Evolutionary conservation across 1,140 invertebrate genomes (phyloP), one percentile per base, ranked within the genome.

Genomic region (Luehdorfia chinensis): DNA sequence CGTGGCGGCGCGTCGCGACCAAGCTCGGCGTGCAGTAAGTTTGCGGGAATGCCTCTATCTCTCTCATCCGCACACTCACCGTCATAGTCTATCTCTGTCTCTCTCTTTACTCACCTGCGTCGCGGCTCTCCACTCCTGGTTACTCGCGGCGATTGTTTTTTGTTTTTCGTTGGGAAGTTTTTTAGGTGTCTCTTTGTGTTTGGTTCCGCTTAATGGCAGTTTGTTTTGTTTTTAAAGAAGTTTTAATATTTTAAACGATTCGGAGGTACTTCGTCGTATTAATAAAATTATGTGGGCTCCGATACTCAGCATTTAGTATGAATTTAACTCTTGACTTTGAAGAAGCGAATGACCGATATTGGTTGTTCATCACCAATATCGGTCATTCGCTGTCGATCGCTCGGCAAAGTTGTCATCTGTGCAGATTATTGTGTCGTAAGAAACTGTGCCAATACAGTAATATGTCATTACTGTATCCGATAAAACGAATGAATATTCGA

Each of bases 21-120:
- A 96, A 95, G 88, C 92, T 96, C 69, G 94, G 94, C 92, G 94
- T 96, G 89, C 95, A 95, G 94, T 96, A 95, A 95, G 94, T 95
- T 30, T 77, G 49, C 55, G 60, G 63, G 69, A 71, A 75, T 70
- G 71, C 60, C 66, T 54, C 54, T 59, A 44, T 54, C 47, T 56
- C 52, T 44, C 48, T 61, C 58, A 49, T 36, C 30, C 43, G 44
- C 37, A 44, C 33, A 48, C 25, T 31, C 50, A 53, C 45, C 21
- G 37, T 15, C 37, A 41, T 41, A 41, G 33, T 49, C 57, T 53
- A 43, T 60, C 55, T 65, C 57, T 65, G 43, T 55, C 56, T 60
- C 46, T 65, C 41, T 46, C 41, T 49, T 23, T 15, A 36, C 21
- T 57, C 51, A 52, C 53, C 51, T 47, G 31, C 49, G 59, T 39